Percentiles rank a stretch among this genome's conserved stretches.
phyloP scores from a whole-genome alignment of 2,888 invertebrate species.

The Cyrtodaria siliqua region DNA sequence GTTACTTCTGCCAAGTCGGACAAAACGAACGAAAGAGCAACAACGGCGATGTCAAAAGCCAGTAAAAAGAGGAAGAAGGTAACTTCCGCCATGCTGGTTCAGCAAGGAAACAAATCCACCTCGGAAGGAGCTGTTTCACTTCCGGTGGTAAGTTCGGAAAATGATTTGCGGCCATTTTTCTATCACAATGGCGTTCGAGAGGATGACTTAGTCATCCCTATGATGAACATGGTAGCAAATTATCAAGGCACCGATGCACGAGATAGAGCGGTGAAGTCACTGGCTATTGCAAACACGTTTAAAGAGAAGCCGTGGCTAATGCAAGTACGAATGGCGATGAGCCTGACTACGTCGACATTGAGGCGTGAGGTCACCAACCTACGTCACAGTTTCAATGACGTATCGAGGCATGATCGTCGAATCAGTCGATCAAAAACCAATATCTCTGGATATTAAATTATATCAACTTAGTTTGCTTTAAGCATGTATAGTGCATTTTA shows the following conservation, averaged over 20 bases:
- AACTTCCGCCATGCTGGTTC: slow-evolving; percentile 70
- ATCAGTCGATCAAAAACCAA: slow-evolving; percentile 35
- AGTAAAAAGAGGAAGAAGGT: slow-evolving; percentile 62
- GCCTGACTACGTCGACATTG: slow-evolving; percentile 79
- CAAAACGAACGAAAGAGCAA: slow-evolving; percentile 46
- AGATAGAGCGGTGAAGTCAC: slow-evolving; percentile 84
- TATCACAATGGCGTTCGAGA: slow-evolving; percentile 78
- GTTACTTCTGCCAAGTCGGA: slow-evolving; percentile 59
- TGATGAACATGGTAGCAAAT: slow-evolving; percentile 77
- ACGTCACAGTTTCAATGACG: slow-evolving; percentile 61
- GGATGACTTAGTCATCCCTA: slow-evolving; percentile 74
- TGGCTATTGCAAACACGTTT: slow-evolving; percentile 84
- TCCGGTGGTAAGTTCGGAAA: slow-evolving; percentile 78
- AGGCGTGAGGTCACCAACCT: slow-evolving; percentile 70
- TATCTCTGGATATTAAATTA: background rate
- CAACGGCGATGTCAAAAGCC: slow-evolving; percentile 39
- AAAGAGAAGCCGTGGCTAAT: slow-evolving; percentile 85
- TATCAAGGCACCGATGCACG: slow-evolving; percentile 80
- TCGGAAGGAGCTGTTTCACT: slow-evolving; percentile 79
- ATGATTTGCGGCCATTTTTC: slow-evolving; percentile 80
- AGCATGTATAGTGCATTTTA: no score
- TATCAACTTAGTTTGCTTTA: no score
- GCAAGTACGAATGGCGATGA: slow-evolving; percentile 84
- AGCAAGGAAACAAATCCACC: slow-evolving; percentile 70
- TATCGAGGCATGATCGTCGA: slow-evolving; percentile 41